These are phyloP conservation scores for Motacilla tschutschensis DNA, from an alignment of 2,113 vertebrate genomes.

Conservation along the genomic window DNA sequence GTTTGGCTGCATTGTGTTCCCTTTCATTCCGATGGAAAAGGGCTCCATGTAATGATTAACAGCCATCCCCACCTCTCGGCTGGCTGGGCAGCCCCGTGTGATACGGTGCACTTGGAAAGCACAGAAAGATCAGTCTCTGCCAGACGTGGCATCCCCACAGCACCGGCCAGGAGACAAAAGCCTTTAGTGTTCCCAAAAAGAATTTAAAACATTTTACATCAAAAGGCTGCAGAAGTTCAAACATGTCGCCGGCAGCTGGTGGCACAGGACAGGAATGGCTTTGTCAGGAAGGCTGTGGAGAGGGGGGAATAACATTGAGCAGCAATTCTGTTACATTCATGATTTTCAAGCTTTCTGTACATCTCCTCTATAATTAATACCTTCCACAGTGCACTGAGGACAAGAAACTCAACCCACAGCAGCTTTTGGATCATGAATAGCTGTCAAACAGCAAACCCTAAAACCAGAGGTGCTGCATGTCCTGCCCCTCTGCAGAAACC, in stretches of 20 bases:
- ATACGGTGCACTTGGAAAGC: not conserved
- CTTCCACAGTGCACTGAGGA: not conserved
- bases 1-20: not conserved
- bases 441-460: not conserved
- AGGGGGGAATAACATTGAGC: not conserved
- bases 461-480: not conserved
- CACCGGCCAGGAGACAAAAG: constrained; percentile 35
- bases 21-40: not conserved
- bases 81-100: not conserved
- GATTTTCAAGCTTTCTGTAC: not conserved
- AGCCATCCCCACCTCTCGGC: not conserved
- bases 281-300: not conserved
- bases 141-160: not conserved
- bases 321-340: not conserved
- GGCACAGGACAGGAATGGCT: not conserved
- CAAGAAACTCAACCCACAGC: not conserved
- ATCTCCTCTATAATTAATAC: not conserved
- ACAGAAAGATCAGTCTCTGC: not conserved
- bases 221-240: constrained; percentile 40
- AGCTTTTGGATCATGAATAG: not conserved
- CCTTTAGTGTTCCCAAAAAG: constrained; percentile 39
- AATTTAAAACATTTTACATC: constrained; percentile 62
- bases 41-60: constrained; percentile 5
- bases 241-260: constrained; percentile 2
- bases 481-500: not conserved